Conservation (phyloP, 2,797 vertebrate genomes). For the Staurois parvus region DNA sequence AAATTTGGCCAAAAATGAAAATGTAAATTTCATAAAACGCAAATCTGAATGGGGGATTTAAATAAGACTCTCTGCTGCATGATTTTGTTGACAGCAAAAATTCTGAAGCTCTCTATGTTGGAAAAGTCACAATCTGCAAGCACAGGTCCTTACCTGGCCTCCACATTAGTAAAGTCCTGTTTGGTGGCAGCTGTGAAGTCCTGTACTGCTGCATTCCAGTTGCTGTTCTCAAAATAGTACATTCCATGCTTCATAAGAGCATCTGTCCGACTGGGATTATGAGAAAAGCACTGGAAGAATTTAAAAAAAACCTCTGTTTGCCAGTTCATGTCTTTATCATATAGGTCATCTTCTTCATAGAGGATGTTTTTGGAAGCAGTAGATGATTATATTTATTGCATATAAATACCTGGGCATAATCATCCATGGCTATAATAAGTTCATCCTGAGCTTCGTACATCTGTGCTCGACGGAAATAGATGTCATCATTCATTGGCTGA, state of each 20-base stretch:
- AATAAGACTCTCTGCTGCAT: too few species aligned
- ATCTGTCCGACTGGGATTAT: slow-evolving; percentile 74
- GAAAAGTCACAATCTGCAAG: too few species aligned
- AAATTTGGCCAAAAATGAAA: too few species aligned
- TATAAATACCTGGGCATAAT: slow-evolving; percentile 76
- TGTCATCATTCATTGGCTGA: slow-evolving; percentile 75
- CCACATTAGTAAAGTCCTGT: slow-evolving; percentile 68
- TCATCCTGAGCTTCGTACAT: slow-evolving; percentile 71
- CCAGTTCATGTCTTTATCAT: background rate
- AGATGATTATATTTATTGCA: background rate
- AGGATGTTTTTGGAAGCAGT: background rate
- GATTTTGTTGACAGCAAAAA: too few species aligned
- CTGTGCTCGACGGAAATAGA: slow-evolving; percentile 78
- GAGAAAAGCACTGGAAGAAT: slow-evolving; percentile 68
- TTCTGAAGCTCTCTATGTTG: too few species aligned
- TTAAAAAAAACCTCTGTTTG: background rate
- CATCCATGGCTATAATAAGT: slow-evolving; percentile 76
- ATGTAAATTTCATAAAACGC: too few species aligned
- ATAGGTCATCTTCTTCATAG: background rate
- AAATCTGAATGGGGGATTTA: too few species aligned
- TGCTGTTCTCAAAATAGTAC: slow-evolving; percentile 69
- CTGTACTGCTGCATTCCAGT: slow-evolving; percentile 71
- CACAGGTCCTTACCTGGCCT: slow-evolving; percentile 71
- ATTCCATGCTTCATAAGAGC: slow-evolving; percentile 75
- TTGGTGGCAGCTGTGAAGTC: slow-evolving; percentile 77